Evolutionary conservation across 2,888 invertebrate genomes (phyloP).

Genomic region (Dendrolimus houi): DNA sequence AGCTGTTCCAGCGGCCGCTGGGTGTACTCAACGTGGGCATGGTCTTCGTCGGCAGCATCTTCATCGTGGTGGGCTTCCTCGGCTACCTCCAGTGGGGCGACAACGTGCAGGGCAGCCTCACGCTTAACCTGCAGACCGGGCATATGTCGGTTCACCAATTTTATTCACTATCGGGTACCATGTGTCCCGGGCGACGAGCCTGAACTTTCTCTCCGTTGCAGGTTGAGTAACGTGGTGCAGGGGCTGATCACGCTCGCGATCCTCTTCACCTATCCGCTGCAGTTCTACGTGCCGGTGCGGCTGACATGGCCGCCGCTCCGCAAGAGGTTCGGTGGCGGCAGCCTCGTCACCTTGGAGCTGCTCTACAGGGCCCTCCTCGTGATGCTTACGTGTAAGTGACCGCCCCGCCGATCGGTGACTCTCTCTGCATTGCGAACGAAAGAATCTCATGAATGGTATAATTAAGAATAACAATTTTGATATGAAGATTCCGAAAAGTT

Average conservation of each 20-base stretch:
- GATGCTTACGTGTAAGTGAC: constrained; percentile 87
- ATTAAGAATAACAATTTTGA: too few species aligned
- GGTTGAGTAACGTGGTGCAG: constrained; percentile 88
- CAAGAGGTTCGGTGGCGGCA: constrained; percentile 70
- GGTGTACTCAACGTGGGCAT: constrained; percentile 95
- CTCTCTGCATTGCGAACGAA: too few species aligned
- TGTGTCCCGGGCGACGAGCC: too few species aligned
- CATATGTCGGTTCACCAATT: constrained; percentile 66
- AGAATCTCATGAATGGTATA: too few species aligned
- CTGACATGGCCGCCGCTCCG: constrained; percentile 88
- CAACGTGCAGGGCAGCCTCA: constrained; percentile 87
- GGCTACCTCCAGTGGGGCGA: constrained; percentile 94
- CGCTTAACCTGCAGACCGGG: constrained; percentile 85
- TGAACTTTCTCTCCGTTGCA: constrained; percentile 32
- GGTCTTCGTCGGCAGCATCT: constrained; percentile 85
- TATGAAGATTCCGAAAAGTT: too few species aligned
- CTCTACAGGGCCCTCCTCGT: constrained; percentile 84
- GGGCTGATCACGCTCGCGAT: constrained; percentile 91
- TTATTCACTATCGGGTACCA: neutral
- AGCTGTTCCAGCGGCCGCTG: constrained; percentile 83
- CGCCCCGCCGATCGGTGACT: too few species aligned
- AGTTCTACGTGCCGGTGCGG: constrained; percentile 95
- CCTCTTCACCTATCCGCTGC: constrained; percentile 92
- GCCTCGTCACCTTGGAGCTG: constrained; percentile 79
- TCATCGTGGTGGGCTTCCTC: constrained; percentile 88